These are phyloP conservation scores for Oegoconia quadripuncta DNA, from an alignment of 2,888 invertebrate species.

Conservation along the genomic window DNA sequence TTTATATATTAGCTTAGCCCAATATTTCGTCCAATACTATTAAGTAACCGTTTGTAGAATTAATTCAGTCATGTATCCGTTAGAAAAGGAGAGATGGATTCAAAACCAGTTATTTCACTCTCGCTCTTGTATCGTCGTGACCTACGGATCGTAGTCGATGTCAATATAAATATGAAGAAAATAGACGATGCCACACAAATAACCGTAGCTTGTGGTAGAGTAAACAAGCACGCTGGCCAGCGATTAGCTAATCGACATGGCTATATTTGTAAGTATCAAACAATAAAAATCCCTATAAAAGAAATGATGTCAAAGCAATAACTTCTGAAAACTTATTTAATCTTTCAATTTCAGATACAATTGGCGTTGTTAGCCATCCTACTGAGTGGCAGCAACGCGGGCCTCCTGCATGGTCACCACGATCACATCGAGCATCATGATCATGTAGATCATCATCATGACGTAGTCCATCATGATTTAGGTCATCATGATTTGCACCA, in stretches of 20 bases:
- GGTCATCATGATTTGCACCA: not conserved
- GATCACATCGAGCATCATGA: constrained; percentile 29
- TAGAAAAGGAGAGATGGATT: constrained; percentile 59
- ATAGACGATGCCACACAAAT: constrained; percentile 56
- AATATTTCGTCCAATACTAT: constrained; percentile 35
- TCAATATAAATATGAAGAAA: constrained; percentile 70
- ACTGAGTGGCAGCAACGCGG: constrained; percentile 59
- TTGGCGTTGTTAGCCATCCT: constrained; percentile 64
- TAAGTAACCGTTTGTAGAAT: constrained; percentile 60
- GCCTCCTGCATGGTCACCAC: constrained; percentile 47
- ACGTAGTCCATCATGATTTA: not conserved
- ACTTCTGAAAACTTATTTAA: not conserved
- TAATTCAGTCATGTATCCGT: constrained; percentile 61
- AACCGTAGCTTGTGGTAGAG: constrained; percentile 60
- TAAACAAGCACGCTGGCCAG: constrained; percentile 64
- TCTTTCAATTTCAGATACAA: constrained; percentile 55
- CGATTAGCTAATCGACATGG: constrained; percentile 75
- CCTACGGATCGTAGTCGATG: constrained; percentile 39
- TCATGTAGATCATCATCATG: not conserved
- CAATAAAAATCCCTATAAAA: constrained; percentile 3
- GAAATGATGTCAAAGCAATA: not conserved
- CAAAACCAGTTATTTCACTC: constrained; percentile 55
- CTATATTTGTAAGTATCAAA: constrained; percentile 65
- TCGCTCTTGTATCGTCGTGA: constrained; percentile 47
- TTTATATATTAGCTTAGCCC: constrained; percentile 29